Evolutionary conservation across 23 tunicate genomes (phyloP).

Genomic region (Phallusia fumigata): DNA sequence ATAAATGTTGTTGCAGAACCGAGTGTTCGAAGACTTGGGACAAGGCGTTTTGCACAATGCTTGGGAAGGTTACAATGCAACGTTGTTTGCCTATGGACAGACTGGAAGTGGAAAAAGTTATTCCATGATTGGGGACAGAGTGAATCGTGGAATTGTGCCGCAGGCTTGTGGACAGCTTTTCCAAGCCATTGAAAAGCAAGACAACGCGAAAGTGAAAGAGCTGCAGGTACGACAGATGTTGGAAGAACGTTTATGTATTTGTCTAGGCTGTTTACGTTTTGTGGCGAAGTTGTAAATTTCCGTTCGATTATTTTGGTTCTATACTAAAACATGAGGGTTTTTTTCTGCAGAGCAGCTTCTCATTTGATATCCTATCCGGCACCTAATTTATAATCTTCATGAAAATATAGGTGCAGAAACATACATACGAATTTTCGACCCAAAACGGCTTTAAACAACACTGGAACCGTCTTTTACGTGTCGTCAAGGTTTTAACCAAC

Average conservation of each 20-base stretch:
- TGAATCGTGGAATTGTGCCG: constrained; percentile 72
- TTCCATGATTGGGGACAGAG: constrained; percentile 71
- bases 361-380: too few relatives aligned
- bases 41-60: constrained; percentile 72
- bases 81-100: constrained; percentile 83
- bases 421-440: too few relatives aligned
- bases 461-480: too few relatives aligned
- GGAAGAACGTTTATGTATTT: not conserved
- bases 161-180: constrained; percentile 70
- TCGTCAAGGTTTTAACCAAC: too few relatives aligned
- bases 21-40: constrained; percentile 71
- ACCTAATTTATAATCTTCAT: too few relatives aligned
- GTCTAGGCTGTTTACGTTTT: too few relatives aligned
- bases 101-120: constrained; percentile 91
- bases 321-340: too few relatives aligned
- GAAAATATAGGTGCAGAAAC: too few relatives aligned
- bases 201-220: constrained; percentile 38
- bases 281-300: too few relatives aligned
- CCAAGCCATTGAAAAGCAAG: constrained; percentile 47
- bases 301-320: too few relatives aligned
- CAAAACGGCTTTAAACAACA: too few relatives aligned
- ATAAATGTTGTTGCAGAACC: constrained; percentile 27
- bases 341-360: too few relatives aligned
- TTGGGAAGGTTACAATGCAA: constrained; percentile 82
- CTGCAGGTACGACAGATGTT: constrained; percentile 38